Conservation (phyloP, 2,797 vertebrate genomes). For the Masticophis lateralis region DNA sequence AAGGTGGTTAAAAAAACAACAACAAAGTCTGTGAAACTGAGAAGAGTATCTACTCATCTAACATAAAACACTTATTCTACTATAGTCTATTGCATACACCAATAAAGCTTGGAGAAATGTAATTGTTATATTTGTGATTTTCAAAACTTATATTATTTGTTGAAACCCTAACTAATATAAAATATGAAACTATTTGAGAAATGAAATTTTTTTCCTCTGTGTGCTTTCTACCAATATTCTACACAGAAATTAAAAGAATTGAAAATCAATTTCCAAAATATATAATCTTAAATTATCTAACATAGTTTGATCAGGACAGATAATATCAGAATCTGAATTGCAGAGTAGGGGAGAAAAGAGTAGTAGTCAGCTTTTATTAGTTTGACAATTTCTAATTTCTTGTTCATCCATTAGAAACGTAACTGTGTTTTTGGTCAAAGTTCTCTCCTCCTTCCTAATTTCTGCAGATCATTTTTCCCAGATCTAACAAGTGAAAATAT, state of each 20-base stretch:
- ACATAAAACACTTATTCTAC: no score
- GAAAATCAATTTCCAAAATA: neutral
- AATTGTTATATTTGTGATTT: no score
- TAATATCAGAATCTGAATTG: slow-evolving; percentile 15
- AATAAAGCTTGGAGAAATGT: no score
- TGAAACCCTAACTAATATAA: neutral
- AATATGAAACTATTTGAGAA: neutral
- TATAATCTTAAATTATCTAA: neutral
- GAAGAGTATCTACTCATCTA: no score
- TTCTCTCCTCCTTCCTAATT: neutral
- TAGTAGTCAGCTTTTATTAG: neutral
- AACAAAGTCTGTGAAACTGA: no score
- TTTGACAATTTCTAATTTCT: neutral
- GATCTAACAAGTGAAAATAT: neutral
- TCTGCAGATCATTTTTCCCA: neutral
- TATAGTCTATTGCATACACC: no score
- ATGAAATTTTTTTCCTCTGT: neutral
- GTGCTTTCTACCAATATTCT: neutral
- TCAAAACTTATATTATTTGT: no score
- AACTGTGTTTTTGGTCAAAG: neutral
- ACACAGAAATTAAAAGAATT: neutral
- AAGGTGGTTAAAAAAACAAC: no score
- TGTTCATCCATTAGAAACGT: slow-evolving; percentile 14
- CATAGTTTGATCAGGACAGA: neutral
- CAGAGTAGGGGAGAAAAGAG: neutral